These are phyloP conservation scores for Hypsopygia costalis DNA, from an alignment of 2,888 invertebrate species.

Conservation along the genomic window DNA sequence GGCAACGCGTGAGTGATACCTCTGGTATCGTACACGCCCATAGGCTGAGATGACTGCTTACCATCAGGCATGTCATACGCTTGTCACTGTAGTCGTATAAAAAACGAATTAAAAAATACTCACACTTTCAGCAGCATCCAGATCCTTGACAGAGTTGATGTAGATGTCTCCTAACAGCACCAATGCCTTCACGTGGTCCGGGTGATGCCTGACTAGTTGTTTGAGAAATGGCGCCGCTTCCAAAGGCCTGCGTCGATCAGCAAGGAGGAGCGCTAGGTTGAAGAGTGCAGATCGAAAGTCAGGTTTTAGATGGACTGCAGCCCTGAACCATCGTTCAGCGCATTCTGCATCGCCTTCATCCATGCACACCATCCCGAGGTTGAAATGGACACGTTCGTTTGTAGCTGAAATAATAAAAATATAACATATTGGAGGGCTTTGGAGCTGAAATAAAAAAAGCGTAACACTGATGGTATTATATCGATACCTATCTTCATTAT, in stretches of 20 bases:
- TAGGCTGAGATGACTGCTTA: no score
- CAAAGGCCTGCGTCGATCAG: slow-evolving; percentile 92
- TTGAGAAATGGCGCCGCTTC: slow-evolving; percentile 96
- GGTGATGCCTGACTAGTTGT: slow-evolving; percentile 93
- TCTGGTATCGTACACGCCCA: no score
- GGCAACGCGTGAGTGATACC: no score
- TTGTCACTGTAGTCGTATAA: no score
- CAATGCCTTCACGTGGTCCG: slow-evolving; percentile 96
- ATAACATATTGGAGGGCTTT: background rate
- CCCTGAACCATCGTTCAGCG: slow-evolving; percentile 95
- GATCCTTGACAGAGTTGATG: slow-evolving; percentile 96
- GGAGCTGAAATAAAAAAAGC: no score
- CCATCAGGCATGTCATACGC: no score
- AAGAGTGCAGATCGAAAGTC: slow-evolving; percentile 97
- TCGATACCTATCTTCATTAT: no score
- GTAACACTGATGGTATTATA: no score
- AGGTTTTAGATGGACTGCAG: slow-evolving; percentile 92
- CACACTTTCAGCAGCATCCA: slow-evolving; percentile 96
- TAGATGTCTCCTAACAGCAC: slow-evolving; percentile 97
- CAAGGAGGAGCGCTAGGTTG: slow-evolving; percentile 93
- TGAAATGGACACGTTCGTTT: slow-evolving; percentile 96
- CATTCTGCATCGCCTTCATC: slow-evolving; percentile 93
- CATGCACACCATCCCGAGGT: slow-evolving; percentile 98
- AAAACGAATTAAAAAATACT: no score
- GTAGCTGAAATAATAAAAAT: slow-evolving; percentile 66